These are phyloP conservation scores for Lobophora halterata DNA, from an alignment of 2,888 invertebrate species.

Conservation along the genomic window DNA sequence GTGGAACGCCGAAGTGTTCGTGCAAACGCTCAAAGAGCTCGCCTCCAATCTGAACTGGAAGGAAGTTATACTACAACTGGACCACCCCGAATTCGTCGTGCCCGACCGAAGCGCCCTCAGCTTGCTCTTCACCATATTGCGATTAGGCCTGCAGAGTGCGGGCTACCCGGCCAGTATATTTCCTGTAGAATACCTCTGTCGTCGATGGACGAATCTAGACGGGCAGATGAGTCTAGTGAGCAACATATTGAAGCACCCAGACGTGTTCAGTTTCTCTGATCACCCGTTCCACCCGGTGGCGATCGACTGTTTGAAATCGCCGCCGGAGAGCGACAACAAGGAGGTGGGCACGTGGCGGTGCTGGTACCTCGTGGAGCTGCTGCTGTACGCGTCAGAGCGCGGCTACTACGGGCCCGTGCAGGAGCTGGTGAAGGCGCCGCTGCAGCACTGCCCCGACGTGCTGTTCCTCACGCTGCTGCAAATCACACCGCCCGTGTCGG, in stretches of 20 bases:
- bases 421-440: conserved; percentile 94
- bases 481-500: conserved; percentile 89
- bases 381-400: conserved; percentile 92
- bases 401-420: conserved; percentile 91
- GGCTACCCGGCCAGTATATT: conserved; percentile 86
- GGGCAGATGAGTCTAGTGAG: conserved; percentile 94
- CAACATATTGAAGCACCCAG: conserved; percentile 93
- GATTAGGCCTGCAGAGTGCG: conserved; percentile 89
- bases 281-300: conserved; percentile 93
- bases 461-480: conserved; percentile 94
- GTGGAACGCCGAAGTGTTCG: conserved; percentile 97
- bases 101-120: conserved; percentile 93
- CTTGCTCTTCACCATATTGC: conserved; percentile 90
- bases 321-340: conserved; percentile 96
- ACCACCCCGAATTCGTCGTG: conserved; percentile 93
- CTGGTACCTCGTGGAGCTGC: conserved; percentile 92
- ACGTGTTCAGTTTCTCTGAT: conserved; percentile 97
- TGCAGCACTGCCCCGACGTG: conserved; percentile 97
- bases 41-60: conserved; percentile 94
- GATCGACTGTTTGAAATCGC: conserved; percentile 94
- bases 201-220: conserved; percentile 96
- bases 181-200: conserved; percentile 94
- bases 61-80: conserved; percentile 94
- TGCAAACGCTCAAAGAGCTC: conserved; percentile 94
- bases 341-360: conserved; percentile 97